A percentile compares a stretch with the other conserved stretches of the same genome.
These are phyloP conservation scores for Sorex araneus DNA, from an alignment of 2,113 vertebrate genomes.

Conservation along the genomic window DNA sequence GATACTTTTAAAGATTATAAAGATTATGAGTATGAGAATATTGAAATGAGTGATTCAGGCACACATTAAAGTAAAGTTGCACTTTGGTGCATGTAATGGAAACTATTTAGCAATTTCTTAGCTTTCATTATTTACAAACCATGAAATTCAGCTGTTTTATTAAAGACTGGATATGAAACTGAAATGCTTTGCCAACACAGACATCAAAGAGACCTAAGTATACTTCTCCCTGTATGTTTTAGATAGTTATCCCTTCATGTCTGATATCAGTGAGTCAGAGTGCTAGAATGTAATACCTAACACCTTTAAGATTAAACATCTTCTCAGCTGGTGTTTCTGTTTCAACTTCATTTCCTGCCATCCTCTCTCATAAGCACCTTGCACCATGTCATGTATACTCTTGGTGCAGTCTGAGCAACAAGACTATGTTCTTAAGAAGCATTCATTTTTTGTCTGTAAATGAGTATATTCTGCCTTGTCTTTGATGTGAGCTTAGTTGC, in stretches of 20 bases:
- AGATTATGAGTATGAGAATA: not conserved
- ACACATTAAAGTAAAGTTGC: not conserved
- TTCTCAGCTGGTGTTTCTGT: conserved; percentile 75
- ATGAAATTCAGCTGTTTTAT: conserved; percentile 57
- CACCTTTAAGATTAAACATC: conserved; percentile 83
- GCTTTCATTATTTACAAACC: conserved; percentile 60
- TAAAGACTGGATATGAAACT: conserved; percentile 54
- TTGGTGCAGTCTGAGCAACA: conserved; percentile 61
- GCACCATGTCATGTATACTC: conserved; percentile 35
- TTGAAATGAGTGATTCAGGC: not conserved
- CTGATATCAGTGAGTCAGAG: conserved; percentile 61
- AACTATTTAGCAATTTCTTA: not conserved
- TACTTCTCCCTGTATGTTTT: conserved; percentile 18
- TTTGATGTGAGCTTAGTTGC: conserved; percentile 66
- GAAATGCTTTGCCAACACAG: conserved; percentile 66
- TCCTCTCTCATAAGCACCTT: conserved; percentile 63
- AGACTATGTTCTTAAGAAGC: conserved; percentile 67
- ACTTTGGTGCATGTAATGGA: not conserved
- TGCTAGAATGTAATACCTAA: conserved; percentile 68
- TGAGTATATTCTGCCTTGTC: conserved; percentile 71
- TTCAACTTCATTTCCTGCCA: conserved; percentile 67
- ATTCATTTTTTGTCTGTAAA: conserved; percentile 69
- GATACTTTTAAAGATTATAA: not conserved
- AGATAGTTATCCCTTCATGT: conserved; percentile 61
- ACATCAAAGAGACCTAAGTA: conserved; percentile 67